Evolutionary conservation across 1,140 invertebrate species (phyloP).

Genomic region (Megathymus violae): DNA sequence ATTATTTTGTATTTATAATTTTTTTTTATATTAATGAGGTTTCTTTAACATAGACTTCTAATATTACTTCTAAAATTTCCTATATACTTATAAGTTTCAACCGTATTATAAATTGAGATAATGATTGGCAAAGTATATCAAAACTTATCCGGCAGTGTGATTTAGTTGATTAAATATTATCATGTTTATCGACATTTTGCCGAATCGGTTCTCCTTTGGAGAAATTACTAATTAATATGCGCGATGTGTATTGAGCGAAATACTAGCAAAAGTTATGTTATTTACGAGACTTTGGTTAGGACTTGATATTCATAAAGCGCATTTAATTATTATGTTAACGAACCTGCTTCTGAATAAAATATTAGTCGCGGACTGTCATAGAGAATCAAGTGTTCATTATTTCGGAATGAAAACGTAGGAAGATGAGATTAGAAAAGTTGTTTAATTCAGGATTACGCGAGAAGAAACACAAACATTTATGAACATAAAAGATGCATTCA

Average conservation of each 20-base stretch:
- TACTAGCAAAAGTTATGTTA: conserved; percentile 74
- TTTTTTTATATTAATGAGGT: conserved; percentile 9
- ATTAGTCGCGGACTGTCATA: conserved; percentile 75
- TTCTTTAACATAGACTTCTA: background rate
- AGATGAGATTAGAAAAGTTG: conserved; percentile 59
- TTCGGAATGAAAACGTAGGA: conserved; percentile 47
- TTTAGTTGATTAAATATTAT: conserved; percentile 34
- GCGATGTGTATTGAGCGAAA: conserved; percentile 71
- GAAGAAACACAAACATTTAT: conserved; percentile 40
- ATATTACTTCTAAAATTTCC: conserved; percentile 4
- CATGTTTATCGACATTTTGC: conserved; percentile 30
- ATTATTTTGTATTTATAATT: no score
- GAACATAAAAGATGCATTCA: conserved; percentile 73
- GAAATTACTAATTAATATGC: conserved; percentile 73
- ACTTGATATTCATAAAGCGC: conserved; percentile 81
- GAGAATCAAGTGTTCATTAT: conserved; percentile 72
- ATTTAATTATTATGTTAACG: conserved; percentile 83
- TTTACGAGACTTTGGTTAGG: conserved; percentile 73
- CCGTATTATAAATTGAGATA: conserved; percentile 27
- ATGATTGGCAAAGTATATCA: conserved; percentile 29
- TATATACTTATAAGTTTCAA: conserved; percentile 16
- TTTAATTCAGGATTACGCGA: conserved; percentile 47
- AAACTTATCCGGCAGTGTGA: conserved; percentile 20
- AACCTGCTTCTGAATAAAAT: conserved; percentile 81
- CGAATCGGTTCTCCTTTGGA: conserved; percentile 33